Base-by-base conservation (phyloP, 2,888 invertebrate genomes). In the Sarcophaga variegata region DNA sequence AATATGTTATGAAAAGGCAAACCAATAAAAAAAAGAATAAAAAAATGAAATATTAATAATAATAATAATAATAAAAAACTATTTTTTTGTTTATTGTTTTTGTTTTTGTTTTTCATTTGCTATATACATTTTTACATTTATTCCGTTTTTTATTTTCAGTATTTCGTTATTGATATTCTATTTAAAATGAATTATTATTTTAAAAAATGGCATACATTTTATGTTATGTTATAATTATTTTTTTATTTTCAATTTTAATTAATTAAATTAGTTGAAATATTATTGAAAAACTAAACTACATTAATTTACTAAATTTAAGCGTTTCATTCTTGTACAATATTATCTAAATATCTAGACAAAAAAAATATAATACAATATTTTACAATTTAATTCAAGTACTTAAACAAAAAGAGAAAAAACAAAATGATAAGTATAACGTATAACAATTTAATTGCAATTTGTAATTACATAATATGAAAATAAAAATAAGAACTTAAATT, bases 101-200 rank as follows among this genome's bases (percentile, higher is more conserved):
- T 20, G 11, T 27, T 75, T 11, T 20, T 25, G 3, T 80, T 66
- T 80, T 25, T 27, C 4, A 27, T 17, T 67, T 37, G 8, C 3
- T 86, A 81, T 83, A 20, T 75, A 72, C 81, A 76, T 81, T 87
- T 85, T 76, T 85, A 87, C 81, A 81, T 14, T 69, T 17, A 76
- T 27, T 63, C 59, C 54, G 14, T 49, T 70, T 67, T 22, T 14
- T 69, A 60, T 63, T 70, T 54, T 17, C 49, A 49, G 25, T 49
- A 20, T 59, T 54, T 25, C n/a, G 54, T 77, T 81, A 84, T 85
- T 76, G 85, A 85, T 69, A 78, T 70, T 70, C 12, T 45, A 71
- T 70, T 62, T 72, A 59, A 5, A 71, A 45, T 66, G 67, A 47
- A 79, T 62, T 70, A 54, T 14, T 14, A 54, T 14, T 14, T 54